Percentiles rank a stretch among this genome's conserved stretches.
Evolutionary conservation across 2,797 vertebrate genomes (phyloP).

Genomic region (Ptychobarbus kaznakovi): DNA sequence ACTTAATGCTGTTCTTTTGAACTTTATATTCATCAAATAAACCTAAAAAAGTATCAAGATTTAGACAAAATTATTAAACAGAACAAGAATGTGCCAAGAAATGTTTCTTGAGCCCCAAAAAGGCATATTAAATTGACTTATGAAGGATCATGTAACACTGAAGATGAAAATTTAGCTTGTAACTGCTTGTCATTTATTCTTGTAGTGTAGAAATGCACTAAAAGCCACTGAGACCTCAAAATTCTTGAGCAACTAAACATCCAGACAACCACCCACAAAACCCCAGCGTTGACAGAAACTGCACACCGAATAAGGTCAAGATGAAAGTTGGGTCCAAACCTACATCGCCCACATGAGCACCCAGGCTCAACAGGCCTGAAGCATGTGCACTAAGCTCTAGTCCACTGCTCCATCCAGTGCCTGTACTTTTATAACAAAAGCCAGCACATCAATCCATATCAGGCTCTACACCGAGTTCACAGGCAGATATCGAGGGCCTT

Average conservation of each 20-base stretch:
- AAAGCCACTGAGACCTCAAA: not conserved
- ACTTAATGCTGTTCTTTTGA: not conserved
- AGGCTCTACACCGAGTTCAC: constrained; percentile 13
- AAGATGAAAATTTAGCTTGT: too few relatives aligned
- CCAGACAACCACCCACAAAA: not conserved
- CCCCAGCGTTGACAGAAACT: not conserved
- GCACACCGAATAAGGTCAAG: not conserved
- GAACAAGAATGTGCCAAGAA: not conserved
- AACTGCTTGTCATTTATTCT: too few relatives aligned
- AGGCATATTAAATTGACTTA: not conserved
- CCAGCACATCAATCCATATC: constrained; percentile 9
- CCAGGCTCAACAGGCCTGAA: not conserved
- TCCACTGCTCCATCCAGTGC: not conserved
- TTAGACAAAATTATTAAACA: not conserved
- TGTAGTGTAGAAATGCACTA: not conserved
- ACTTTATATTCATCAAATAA: not conserved
- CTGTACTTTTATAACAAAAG: not conserved
- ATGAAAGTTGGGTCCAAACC: not conserved
- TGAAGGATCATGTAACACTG: not conserved
- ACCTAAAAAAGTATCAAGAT: not conserved
- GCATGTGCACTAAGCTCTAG: not conserved
- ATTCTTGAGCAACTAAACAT: not conserved
- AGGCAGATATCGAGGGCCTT: constrained; percentile 3
- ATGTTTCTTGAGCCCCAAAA: not conserved
- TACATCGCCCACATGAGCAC: not conserved